Conservation (phyloP, 2,113 vertebrate species). For the Meleagris gallopavo region DNA sequence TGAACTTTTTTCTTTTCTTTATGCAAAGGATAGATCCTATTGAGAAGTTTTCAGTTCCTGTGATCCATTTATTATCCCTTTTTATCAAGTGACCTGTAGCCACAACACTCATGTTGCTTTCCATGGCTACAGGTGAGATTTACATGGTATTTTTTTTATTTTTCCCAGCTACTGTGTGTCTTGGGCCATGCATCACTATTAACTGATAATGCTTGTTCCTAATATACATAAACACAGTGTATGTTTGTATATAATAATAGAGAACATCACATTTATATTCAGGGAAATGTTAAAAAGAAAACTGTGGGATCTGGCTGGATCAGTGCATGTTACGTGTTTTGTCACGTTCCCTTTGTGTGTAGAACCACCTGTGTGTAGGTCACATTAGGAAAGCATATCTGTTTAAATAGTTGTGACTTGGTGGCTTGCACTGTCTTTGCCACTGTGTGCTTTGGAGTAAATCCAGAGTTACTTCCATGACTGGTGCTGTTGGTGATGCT, state of each 20-base stretch:
- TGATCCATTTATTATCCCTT: not conserved
- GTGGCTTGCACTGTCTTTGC: not conserved
- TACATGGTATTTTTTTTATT: not conserved
- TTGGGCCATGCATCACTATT: not conserved
- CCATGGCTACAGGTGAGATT: not conserved
- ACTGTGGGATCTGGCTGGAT: not conserved
- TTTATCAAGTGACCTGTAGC: not conserved
- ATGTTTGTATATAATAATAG: not conserved
- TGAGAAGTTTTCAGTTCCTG: not conserved
- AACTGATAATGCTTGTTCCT: not conserved
- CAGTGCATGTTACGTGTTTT: not conserved
- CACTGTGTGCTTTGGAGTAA: not conserved
- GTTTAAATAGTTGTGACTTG: not conserved
- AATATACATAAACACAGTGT: not conserved
- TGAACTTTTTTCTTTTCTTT: not conserved
- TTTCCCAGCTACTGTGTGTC: not conserved
- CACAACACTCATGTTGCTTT: not conserved
- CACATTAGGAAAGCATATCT: not conserved
- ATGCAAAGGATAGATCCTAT: not conserved
- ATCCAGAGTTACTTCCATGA: not conserved
- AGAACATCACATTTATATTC: not conserved
- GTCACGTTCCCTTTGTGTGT: accelerated
- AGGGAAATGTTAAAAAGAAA: not conserved
- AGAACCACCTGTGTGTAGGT: not conserved
- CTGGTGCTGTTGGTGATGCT: accelerated